Evolutionary conservation across 2,113 vertebrate species (phyloP).

Genomic region (Apeltes quadracus): DNA sequence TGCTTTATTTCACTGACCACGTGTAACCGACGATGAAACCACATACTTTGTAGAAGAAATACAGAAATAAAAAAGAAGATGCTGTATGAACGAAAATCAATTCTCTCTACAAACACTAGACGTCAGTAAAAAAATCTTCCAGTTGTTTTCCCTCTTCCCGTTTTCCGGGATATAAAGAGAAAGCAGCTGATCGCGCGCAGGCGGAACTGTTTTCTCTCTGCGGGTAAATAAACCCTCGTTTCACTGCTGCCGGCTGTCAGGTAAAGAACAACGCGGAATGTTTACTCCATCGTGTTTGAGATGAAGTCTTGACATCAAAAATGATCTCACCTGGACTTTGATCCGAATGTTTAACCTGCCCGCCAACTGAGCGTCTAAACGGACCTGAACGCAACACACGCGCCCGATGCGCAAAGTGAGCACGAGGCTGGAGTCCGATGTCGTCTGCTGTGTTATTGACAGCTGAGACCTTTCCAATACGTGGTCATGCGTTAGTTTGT

Average conservation of each 20-base stretch:
- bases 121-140: slow-evolving; percentile 44
- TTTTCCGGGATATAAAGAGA: slow-evolving; percentile 50
- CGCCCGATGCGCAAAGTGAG: background rate
- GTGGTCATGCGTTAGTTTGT: background rate
- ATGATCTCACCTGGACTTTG: slow-evolving; percentile 53
- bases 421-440: background rate
- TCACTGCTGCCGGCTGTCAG: background rate
- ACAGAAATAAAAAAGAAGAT: background rate
- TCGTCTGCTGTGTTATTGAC: background rate
- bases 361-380: background rate
- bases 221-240: background rate
- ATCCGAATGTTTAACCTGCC: slow-evolving; percentile 12
- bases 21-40: background rate
- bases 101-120: slow-evolving; percentile 51
- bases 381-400: background rate
- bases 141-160: background rate
- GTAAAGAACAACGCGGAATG: slow-evolving; percentile 7
- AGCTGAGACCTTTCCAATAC: background rate
- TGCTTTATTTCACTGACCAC: background rate
- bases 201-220: background rate
- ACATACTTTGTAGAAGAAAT: background rate
- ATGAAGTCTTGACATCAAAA: slow-evolving; percentile 1
- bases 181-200: slow-evolving; percentile 2
- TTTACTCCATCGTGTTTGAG: background rate
- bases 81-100: background rate